phyloP scores from a whole-genome alignment of 2,113 vertebrate genomes.

The Brachyhypopomus gauderio region DNA sequence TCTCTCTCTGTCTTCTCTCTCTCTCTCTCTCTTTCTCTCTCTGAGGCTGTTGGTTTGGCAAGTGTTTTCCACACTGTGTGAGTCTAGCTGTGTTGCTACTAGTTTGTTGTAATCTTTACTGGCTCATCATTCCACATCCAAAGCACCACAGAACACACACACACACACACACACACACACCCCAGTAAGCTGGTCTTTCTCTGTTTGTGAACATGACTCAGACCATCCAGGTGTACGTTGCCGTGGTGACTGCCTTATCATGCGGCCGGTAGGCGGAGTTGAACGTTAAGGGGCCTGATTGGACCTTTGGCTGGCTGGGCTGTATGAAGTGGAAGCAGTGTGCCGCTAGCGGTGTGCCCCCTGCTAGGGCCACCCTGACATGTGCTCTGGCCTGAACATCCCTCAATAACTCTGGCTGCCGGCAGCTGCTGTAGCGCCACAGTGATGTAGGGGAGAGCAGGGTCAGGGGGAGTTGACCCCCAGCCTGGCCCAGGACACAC shows the following conservation, averaged over 20 bases:
- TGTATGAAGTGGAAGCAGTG: constrained; percentile 50
- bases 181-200: background rate
- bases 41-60: background rate
- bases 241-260: constrained; percentile 34
- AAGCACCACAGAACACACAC: background rate
- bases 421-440: constrained; percentile 22
- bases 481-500: too few species aligned
- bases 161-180: constrained; percentile 8
- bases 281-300: constrained; percentile 47
- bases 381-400: constrained; percentile 49
- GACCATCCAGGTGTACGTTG: constrained; percentile 10
- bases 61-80: background rate
- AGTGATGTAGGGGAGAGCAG: background rate
- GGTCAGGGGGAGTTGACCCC: too few species aligned
- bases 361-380: constrained; percentile 49
- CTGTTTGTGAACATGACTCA: constrained; percentile 29
- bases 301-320: constrained; percentile 10
- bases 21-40: background rate
- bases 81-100: background rate
- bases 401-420: constrained; percentile 36
- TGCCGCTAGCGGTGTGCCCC: constrained; percentile 40
- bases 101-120: constrained; percentile 11
- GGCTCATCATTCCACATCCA: background rate
- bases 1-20: background rate
- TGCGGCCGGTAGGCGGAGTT: constrained; percentile 16